Evolutionary conservation across 2,113 vertebrate species (phyloP).

Genomic region (Camelus dromedarius): DNA sequence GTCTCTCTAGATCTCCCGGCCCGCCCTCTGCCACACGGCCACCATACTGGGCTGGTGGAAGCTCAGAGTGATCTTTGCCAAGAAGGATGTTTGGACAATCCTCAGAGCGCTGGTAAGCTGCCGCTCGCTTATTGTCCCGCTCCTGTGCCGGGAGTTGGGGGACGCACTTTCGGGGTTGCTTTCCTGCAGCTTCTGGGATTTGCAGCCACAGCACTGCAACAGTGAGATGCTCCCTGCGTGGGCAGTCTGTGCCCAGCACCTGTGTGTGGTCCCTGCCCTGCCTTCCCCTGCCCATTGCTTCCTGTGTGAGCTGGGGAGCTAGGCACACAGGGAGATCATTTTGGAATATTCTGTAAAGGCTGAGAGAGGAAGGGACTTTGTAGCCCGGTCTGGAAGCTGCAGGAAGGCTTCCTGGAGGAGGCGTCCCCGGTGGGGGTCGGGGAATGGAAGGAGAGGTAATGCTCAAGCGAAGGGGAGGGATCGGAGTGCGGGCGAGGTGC

Average conservation of each 20-base stretch:
- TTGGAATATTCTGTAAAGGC: background rate
- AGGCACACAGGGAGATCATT: background rate
- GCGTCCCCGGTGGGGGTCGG: too few relatives aligned
- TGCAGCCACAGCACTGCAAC: background rate
- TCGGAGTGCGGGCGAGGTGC: background rate
- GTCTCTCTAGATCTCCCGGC: slow-evolving; percentile 45
- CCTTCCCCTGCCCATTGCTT: background rate
- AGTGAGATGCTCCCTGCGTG: background rate
- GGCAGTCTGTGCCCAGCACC: too few relatives aligned
- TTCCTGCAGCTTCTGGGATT: background rate
- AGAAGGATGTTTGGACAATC: slow-evolving; percentile 55
- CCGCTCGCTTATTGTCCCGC: rapidly evolving
- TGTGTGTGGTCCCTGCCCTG: background rate
- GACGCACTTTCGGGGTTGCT: rapidly evolving
- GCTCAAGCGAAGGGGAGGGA: background rate
- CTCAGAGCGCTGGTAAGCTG: slow-evolving; percentile 65
- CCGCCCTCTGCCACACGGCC: slow-evolving; percentile 1
- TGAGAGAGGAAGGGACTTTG: background rate
- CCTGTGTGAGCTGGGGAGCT: background rate
- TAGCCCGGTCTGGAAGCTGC: background rate
- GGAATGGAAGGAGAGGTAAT: background rate
- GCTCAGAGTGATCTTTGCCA: background rate
- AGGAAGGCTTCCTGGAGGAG: background rate
- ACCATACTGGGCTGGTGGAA: slow-evolving; percentile 56
- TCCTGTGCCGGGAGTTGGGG: rapidly evolving